phyloP scores from a whole-genome alignment of 2,113 vertebrate species.

The Entelurus aequoreus region DNA sequence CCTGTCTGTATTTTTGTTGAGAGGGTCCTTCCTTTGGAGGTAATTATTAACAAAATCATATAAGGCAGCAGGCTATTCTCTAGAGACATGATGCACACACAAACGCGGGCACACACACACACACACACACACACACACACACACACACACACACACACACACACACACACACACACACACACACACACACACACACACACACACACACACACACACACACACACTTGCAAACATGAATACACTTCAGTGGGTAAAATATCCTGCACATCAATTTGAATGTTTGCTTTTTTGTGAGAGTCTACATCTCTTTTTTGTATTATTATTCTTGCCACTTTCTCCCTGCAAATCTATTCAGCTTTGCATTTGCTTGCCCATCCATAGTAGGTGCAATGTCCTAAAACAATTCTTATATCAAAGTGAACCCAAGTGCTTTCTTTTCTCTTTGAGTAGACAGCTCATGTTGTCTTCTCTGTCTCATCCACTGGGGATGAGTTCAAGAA shows the following conservation, averaged over 20 bases:
- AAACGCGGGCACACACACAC: background rate
- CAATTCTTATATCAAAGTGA: conserved; percentile 41
- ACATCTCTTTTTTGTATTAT: conserved; percentile 15
- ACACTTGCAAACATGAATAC: conserved; percentile 11
- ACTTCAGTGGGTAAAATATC: conserved; percentile 13
- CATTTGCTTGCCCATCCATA: conserved; percentile 2
- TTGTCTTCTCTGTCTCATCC: conserved; percentile 22
- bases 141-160: conserved; percentile 16
- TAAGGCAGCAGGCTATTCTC: conserved; percentile 34
- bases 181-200: conserved; percentile 4
- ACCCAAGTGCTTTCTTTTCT: conserved; percentile 26
- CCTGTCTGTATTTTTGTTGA: conserved; percentile 6
- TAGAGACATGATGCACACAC: conserved; percentile 12
- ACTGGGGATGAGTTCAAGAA: conserved; percentile 31
- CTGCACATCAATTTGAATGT: conserved; percentile 26
- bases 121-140: conserved; percentile 12
- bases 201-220: conserved; percentile 2
- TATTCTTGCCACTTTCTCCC: conserved; percentile 6
- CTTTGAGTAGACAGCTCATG: conserved; percentile 32
- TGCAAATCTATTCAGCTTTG: conserved; percentile 30
- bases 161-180: conserved; percentile 9
- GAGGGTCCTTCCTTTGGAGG: conserved; percentile 14
- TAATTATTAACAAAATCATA: conserved; percentile 44
- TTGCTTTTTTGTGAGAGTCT: conserved; percentile 21
- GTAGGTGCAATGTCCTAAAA: conserved; percentile 28